These are phyloP conservation scores for Osmoderma eremita DNA, from an alignment of 2,888 invertebrate species.

Conservation along the genomic window DNA sequence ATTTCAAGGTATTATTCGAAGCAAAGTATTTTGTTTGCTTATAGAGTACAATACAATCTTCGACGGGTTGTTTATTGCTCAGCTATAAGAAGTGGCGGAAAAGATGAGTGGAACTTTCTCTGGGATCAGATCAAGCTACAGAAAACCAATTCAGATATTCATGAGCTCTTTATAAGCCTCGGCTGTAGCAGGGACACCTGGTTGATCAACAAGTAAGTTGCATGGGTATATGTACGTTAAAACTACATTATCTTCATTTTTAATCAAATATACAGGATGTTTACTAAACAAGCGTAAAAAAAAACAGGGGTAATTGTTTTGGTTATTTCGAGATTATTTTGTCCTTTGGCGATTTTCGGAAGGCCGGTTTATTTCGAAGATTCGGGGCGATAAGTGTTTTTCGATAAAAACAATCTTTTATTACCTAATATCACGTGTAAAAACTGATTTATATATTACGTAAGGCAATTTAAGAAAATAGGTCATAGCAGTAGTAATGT, in stretches of 20 bases:
- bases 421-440: no score
- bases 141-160: slow-evolving; percentile 25
- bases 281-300: not conserved
- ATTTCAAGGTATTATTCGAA: not conserved
- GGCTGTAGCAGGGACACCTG: slow-evolving; percentile 67
- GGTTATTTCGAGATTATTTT: no score
- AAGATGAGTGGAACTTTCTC: slow-evolving; percentile 77
- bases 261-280: not conserved
- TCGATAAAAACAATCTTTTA: no score
- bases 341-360: no score
- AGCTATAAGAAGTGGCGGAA: slow-evolving; percentile 71
- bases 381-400: no score
- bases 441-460: no score
- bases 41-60: slow-evolving; percentile 73
- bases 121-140: slow-evolving; percentile 66
- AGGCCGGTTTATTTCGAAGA: no score
- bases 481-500: no score
- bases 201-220: slow-evolving; percentile 64
- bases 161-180: slow-evolving; percentile 63
- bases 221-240: no score
- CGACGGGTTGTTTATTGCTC: slow-evolving; percentile 72
- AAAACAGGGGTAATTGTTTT: no score
- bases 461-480: no score
- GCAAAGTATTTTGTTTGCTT: slow-evolving; percentile 38
- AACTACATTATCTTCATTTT: no score